A percentile compares a stretch with the other conserved stretches of the same genome.
These are phyloP conservation scores for Mus musculus DNA, from an alignment of 2,113 vertebrate species.

Conservation along the genomic window DNA sequence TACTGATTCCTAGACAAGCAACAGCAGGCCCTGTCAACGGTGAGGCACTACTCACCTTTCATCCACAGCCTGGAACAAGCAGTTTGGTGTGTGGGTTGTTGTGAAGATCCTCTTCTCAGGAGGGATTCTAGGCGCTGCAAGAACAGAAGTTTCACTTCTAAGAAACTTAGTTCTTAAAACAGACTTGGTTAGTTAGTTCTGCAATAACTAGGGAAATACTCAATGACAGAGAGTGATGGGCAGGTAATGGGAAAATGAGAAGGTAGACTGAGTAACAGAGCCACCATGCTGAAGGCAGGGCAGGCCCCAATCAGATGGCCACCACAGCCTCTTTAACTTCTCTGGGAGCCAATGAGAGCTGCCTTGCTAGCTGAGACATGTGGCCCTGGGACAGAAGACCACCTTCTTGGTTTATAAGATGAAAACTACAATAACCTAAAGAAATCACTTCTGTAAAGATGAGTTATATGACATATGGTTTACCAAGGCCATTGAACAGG, in stretches of 20 bases:
- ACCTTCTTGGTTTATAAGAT: no score
- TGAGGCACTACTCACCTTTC: conserved; percentile 88
- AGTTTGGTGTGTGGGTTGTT: conserved; percentile 95
- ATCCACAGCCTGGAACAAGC: conserved; percentile 97
- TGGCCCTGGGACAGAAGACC: background rate
- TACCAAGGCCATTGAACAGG: no score
- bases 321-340: background rate
- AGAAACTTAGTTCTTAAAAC: background rate
- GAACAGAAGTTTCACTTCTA: conserved; percentile 25
- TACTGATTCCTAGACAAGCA: rapidly evolving
- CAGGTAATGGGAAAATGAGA: background rate
- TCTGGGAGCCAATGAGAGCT: background rate
- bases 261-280: background rate
- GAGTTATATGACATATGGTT: background rate
- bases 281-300: background rate
- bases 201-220: background rate
- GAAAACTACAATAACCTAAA: no score
- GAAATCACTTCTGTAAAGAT: background rate
- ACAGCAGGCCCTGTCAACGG: rapidly evolving
- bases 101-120: conserved; percentile 97
- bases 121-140: conserved; percentile 95
- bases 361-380: background rate
- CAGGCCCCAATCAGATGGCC: background rate
- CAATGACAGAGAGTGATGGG: rapidly evolving
- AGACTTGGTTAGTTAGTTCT: background rate